Base-by-base conservation (phyloP, 2,888 invertebrate genomes). In the Stenichneumon culpator region DNA sequence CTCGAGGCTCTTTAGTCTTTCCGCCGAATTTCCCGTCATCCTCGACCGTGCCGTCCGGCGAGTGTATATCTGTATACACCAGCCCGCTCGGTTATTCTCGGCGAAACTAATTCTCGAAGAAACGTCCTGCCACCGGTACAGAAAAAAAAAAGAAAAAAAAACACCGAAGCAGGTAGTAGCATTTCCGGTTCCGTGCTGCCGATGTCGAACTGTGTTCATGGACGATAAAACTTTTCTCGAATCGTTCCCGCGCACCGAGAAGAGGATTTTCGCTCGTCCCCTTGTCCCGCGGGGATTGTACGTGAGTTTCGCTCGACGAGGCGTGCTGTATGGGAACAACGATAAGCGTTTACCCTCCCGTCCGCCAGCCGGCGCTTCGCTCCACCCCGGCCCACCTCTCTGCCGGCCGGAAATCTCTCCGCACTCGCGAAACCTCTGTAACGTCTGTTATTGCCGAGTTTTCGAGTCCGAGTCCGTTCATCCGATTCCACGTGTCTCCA, bases 381-480 rank as follows among this genome's bases (percentile, higher is more conserved):
- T 25, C 57, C 14, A 1, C 57, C 22, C 25, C 19, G 11, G 11
- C 57, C 25, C 25, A 0, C 19, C 39, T 39, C 22, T 67, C n/a
- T 44, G 11, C 19, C 67, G 14, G 19, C 5, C 44, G 11, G 3
- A 63, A 47, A 73, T 65, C 65, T 67, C 70, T 63, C 63, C 60
- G 69, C 47, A 22, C 39, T 36, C 67, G 44, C 39, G 57, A 52
- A 73, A 84, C 44, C 78, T 75, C 52, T 63, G 81, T 79, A 81
- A 72, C 69, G 81, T 77, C 78, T 81, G 84, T 84, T 78, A 84
- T 84, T 84, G 74, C 78, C 81, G 84, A 84, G 81, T 84, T 84
- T 78, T 84, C 73, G 78, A 68, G 52, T 73, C 22, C 60, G 60
- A 81, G 54, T 81, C 73, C 78, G 67, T 72, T 83, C 70, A 75